phyloP scores from a whole-genome alignment of 2,888 invertebrate genomes.

The Andrena chrysosceles region DNA sequence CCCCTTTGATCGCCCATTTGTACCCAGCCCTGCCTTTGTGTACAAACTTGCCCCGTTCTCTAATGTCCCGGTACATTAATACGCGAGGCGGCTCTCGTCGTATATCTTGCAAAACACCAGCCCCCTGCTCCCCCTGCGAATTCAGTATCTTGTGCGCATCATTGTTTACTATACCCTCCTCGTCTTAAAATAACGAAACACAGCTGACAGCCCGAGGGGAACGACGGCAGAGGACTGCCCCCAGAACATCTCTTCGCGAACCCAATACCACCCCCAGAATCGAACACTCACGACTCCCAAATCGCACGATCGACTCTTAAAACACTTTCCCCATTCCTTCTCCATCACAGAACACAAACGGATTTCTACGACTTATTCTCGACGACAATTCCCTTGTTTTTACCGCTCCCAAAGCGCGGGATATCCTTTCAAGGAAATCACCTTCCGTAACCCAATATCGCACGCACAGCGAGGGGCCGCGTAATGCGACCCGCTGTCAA shows the following conservation, averaged over 20 bases:
- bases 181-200: slow-evolving; percentile 39
- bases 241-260: too few species aligned
- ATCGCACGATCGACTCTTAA: too few species aligned
- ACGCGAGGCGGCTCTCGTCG: neutral
- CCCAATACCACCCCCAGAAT: too few species aligned
- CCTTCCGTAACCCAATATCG: slow-evolving; percentile 50
- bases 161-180: slow-evolving; percentile 5
- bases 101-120: slow-evolving; percentile 9
- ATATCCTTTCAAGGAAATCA: slow-evolving; percentile 58
- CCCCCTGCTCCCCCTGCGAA: slow-evolving; percentile 9
- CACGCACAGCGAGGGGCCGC: slow-evolving; percentile 26
- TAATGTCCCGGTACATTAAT: slow-evolving; percentile 33
- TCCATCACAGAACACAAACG: neutral
- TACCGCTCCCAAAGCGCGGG: neutral
- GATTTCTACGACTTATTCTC: neutral
- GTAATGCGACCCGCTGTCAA: slow-evolving; percentile 16
- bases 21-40: slow-evolving; percentile 54
- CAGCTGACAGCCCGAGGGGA: neutral
- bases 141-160: neutral
- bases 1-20: slow-evolving; percentile 58
- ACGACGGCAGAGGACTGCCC: too few species aligned
- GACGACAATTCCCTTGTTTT: neutral
- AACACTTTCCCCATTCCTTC: too few species aligned
- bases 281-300: too few species aligned
- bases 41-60: slow-evolving; percentile 45